Conservation (phyloP, 1,140 invertebrate genomes). For the Araneus ventricosus region DNA sequence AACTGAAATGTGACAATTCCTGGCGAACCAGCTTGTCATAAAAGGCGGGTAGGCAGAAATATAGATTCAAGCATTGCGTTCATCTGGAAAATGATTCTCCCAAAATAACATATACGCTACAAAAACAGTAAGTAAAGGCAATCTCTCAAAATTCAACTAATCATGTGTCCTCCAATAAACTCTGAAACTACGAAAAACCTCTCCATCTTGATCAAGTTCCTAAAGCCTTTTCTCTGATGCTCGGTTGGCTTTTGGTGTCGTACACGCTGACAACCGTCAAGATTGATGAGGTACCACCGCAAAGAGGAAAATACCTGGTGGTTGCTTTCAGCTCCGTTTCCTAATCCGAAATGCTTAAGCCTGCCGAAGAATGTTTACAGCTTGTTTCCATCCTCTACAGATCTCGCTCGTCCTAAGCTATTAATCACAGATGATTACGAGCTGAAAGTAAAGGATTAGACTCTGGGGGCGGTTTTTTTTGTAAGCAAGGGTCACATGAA, state of each 20-base stretch:
- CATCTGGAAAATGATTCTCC: too few relatives aligned
- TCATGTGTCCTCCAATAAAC: not conserved
- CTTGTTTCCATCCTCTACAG: not conserved
- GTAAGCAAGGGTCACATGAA: too few relatives aligned
- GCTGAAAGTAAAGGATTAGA: not conserved
- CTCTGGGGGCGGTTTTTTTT: too few relatives aligned
- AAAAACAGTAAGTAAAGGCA: too few relatives aligned
- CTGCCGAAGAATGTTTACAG: not conserved
- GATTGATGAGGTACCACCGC: not conserved
- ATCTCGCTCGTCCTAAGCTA: not conserved
- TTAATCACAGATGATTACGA: conserved; percentile 1
- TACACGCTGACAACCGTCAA: not conserved
- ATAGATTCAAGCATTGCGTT: too few relatives aligned
- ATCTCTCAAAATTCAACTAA: too few relatives aligned
- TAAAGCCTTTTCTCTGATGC: not conserved
- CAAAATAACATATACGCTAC: too few relatives aligned
- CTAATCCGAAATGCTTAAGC: not conserved
- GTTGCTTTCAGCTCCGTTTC: not conserved
- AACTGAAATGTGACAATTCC: too few relatives aligned
- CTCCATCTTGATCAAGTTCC: not conserved
- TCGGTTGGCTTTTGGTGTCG: not conserved
- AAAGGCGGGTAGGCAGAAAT: too few relatives aligned
- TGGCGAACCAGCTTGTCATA: too few relatives aligned
- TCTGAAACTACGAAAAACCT: not conserved
- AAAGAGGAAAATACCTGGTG: not conserved